phyloP scores from a whole-genome alignment of 1,140 invertebrate species.

The Tetragonula clypearis region DNA sequence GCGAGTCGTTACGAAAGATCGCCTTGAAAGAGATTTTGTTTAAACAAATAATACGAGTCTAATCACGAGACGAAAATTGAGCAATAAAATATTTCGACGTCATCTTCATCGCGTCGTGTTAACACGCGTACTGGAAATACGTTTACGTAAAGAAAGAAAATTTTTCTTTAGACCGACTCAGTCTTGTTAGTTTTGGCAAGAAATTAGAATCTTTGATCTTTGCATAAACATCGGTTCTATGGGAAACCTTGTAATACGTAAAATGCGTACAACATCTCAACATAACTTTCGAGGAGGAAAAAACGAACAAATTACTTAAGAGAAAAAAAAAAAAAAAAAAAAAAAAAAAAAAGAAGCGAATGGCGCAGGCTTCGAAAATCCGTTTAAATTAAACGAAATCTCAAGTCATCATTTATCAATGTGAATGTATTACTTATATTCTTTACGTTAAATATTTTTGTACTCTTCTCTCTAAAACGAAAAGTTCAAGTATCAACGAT shows the following conservation, averaged over 20 bases:
- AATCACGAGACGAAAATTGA: slow-evolving; percentile 25
- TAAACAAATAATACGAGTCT: neutral
- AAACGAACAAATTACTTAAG: slow-evolving; percentile 40
- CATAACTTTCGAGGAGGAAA: slow-evolving; percentile 11
- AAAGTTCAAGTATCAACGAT: neutral
- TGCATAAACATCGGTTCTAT: slow-evolving; percentile 17
- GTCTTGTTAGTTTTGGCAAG: slow-evolving; percentile 61
- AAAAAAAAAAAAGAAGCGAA: neutral
- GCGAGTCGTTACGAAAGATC: neutral
- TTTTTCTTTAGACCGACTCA: slow-evolving; percentile 52
- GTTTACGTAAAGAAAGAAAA: slow-evolving; percentile 7
- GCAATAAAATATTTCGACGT: slow-evolving; percentile 29
- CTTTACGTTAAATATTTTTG: neutral
- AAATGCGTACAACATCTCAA: slow-evolving; percentile 34
- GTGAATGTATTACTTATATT: too few species aligned
- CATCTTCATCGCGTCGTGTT: slow-evolving; percentile 2
- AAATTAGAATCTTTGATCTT: slow-evolving; percentile 40
- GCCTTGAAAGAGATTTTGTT: neutral
- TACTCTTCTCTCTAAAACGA: neutral
- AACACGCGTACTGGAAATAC: slow-evolving; percentile 7
- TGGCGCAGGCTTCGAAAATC: neutral
- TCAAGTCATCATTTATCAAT: neutral
- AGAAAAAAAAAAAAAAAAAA: too few species aligned
- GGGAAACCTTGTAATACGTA: slow-evolving; percentile 28
- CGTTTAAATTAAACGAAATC: neutral